Percentiles rank a stretch among this genome's conserved stretches.
Evolutionary conservation across 2,113 vertebrate genomes (phyloP).

Genomic region (Percina caprodes): DNA sequence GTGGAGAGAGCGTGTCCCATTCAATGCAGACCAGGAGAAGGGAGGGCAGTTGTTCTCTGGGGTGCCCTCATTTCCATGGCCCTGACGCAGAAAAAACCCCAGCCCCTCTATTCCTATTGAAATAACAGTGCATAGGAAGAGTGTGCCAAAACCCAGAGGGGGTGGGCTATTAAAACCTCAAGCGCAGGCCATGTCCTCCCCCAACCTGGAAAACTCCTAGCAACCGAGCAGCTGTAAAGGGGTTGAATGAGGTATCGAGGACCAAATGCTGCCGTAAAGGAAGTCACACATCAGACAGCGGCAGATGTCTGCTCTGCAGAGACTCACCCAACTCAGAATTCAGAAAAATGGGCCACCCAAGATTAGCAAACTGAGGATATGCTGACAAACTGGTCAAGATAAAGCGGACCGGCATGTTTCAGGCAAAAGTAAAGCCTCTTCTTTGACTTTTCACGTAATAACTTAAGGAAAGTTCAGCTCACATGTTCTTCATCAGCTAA

Average conservation of each 20-base stretch:
- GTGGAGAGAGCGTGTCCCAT: slow-evolving; percentile 76
- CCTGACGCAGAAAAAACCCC: slow-evolving; percentile 26
- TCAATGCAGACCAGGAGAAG: slow-evolving; percentile 53
- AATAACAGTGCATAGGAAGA: slow-evolving; percentile 72
- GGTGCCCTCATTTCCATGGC: slow-evolving; percentile 68
- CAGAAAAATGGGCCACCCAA: slow-evolving; percentile 62
- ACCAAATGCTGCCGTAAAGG: slow-evolving; percentile 61
- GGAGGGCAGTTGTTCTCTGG: slow-evolving; percentile 48
- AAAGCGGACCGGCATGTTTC: background rate
- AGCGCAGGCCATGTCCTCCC: slow-evolving; percentile 2
- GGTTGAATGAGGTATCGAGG: slow-evolving; percentile 48
- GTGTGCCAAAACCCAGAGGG: slow-evolving; percentile 75
- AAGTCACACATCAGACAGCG: slow-evolving; percentile 56
- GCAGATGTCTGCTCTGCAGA: slow-evolving; percentile 67
- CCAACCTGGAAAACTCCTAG: slow-evolving; percentile 52
- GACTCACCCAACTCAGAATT: slow-evolving; percentile 36
- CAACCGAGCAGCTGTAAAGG: slow-evolving; percentile 71
- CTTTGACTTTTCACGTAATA: background rate
- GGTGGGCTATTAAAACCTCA: slow-evolving; percentile 58
- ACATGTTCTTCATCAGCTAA: slow-evolving; percentile 1
- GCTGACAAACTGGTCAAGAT: slow-evolving; percentile 40
- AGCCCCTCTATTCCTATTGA: slow-evolving; percentile 50
- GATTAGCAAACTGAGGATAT: slow-evolving; percentile 34
- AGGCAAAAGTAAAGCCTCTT: background rate
- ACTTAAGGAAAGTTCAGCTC: slow-evolving; percentile 53